These are phyloP conservation scores for Sphaeridia pumilis DNA, from an alignment of 2,888 invertebrate species.

Conservation along the genomic window DNA sequence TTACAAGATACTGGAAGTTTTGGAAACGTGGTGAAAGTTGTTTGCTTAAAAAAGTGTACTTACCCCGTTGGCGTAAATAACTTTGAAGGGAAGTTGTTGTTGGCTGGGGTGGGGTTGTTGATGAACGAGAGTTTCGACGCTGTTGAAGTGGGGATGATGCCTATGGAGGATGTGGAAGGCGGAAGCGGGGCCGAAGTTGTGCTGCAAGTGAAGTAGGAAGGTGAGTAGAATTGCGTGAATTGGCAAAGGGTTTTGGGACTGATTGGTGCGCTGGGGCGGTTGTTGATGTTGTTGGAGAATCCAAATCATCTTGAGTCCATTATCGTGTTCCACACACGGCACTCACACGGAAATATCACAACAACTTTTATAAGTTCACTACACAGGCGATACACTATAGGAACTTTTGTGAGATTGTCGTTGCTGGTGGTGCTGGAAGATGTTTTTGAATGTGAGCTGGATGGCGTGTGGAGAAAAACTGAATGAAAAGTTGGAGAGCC, in stretches of 20 bases:
- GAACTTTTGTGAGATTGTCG: not conserved
- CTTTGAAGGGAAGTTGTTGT: constrained; percentile 24
- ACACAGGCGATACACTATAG: not conserved
- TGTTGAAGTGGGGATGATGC: constrained; percentile 19
- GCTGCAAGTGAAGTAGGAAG: constrained; percentile 24
- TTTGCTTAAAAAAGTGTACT: too few species aligned
- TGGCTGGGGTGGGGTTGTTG: constrained; percentile 11
- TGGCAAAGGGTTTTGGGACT: too few species aligned
- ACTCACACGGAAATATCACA: not conserved
- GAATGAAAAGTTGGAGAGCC: constrained; percentile 16
- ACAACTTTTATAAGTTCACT: too few species aligned
- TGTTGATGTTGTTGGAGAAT: constrained; percentile 19
- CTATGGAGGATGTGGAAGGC: constrained; percentile 24
- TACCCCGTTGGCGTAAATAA: constrained; percentile 36
- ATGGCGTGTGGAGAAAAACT: constrained; percentile 12
- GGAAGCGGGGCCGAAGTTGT: constrained; percentile 23
- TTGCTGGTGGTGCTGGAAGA: not conserved
- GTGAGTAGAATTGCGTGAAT: constrained; percentile 22
- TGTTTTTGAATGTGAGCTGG: constrained; percentile 3
- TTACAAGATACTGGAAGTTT: too few species aligned
- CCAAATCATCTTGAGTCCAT: constrained; percentile 32
- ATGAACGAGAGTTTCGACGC: too few species aligned
- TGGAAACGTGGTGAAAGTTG: too few species aligned
- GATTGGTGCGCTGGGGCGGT: too few species aligned
- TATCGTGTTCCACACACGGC: constrained; percentile 12